Base-by-base conservation (phyloP, 2,113 vertebrate species). In the Anseranas semipalmata region DNA sequence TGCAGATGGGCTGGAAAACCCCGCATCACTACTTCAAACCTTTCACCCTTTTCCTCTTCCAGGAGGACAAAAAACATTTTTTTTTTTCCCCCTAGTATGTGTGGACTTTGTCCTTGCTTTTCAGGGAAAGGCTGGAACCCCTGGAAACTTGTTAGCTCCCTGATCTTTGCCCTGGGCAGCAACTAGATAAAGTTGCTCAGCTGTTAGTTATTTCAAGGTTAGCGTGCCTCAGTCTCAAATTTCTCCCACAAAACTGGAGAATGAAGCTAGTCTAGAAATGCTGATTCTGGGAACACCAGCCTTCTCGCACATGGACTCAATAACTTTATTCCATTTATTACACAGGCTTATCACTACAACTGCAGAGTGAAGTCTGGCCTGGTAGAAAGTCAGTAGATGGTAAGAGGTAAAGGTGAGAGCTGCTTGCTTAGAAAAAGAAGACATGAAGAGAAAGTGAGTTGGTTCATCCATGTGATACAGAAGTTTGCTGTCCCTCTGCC, bases 401-500 rank as follows among this genome's bases (percentile, higher is more conserved):
- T 50, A 59, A 85, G 7, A 46, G 41, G 9, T 22, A 32, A 93
- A 84, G 20, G 32, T 8, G 6, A 90, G 14, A 85, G 11, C 18
- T 43, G 24, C 28, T 45, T 25, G 71, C 37, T 56, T 39, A 53
- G 35, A 27, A 43, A 80, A 65, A 45, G 37, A 88, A 32, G 12
- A 53, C 3, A 1, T 55, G 7, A 70, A 22, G 33, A 43, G 35
- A 59, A 84, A 63, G 8, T 35, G 41, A 87, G 59, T 30, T 67
- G 33, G 25, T 60, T 75, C 28, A 66, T 86, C n/a, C 19, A 41
- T 3, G 21, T 48, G 70, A 72, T 28, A 75, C 10, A 74, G 63
- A 77, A 62, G 76, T 88, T 14, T 75, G 18, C 32, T 96, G 96
- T 90, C 70, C 33, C 35, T 79, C 68, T 85, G 80, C 88, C 88